Base-by-base conservation (phyloP, 2,888 invertebrate genomes). In the Cheilosia urbana region DNA sequence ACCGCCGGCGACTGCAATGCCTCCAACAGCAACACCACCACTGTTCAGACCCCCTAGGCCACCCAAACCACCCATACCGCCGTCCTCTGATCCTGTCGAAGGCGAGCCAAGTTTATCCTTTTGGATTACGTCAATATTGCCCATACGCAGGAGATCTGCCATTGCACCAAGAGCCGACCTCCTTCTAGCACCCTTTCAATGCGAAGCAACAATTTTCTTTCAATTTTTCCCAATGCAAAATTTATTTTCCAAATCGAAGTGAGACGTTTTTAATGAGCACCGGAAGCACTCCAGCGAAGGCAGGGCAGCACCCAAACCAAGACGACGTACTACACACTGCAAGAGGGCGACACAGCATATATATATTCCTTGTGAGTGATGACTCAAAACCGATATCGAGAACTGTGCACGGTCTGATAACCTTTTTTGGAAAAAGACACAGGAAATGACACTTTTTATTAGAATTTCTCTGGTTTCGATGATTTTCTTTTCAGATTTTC, bases 71-170 rank as follows among this genome's bases (percentile, higher is more conserved):
- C 90, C 90, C 88, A 91, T 89, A 89, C 95, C 96, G 51, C 96
- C 96, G 91, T 97, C 97, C 89, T 97, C 97, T 79, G 96, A 97
- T 90, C 96, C 97, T 77, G 96, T 96, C 88, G 96, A 96, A 57
- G 97, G 97, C 80, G 97, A 96, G 87, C 97, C 96, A 88, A 96
- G 93, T 93, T 95, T 95, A 92, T 95, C 95, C 93, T 95, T 95
- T 90, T 94, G 94, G 92, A 94, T 94, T 92, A 94, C 94, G 89
- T 91, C 91, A 85, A 94, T 94, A 91, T 94, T 94, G 91, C 94
- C 95, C 93, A 94, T 94, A 89, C 95, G 95, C 92, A 95, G 95
- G 92, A 95, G 93, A 93, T 95, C 95, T 92, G 95, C 95, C 95
- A 95, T 95, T 88, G 87, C 88, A 68, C n/a, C 34, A 40, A 58